These are phyloP conservation scores for Habropoda laboriosa DNA, from an alignment of 1,140 invertebrate genomes.

Conservation along the genomic window DNA sequence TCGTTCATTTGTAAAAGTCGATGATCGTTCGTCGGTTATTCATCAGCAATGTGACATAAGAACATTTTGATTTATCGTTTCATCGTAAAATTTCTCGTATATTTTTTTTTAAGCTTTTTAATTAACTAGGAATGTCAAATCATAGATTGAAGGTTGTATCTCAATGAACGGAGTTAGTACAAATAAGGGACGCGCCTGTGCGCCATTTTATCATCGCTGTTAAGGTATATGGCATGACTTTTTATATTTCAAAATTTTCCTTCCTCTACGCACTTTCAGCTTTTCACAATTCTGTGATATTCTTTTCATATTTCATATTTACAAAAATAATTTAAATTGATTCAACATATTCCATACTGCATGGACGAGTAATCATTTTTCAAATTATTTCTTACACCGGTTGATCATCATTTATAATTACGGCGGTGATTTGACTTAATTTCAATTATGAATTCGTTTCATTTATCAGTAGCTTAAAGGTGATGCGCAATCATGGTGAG, in stretches of 20 bases:
- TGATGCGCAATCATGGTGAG: slow-evolving; percentile 49
- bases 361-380: too few relatives aligned
- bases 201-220: neutral
- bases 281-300: too few relatives aligned
- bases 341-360: too few relatives aligned
- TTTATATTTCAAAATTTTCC: neutral
- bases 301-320: too few relatives aligned
- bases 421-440: neutral
- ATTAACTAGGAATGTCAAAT: neutral
- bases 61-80: slow-evolving; percentile 5
- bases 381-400: too few relatives aligned
- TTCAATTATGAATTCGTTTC: neutral
- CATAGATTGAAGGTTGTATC: slow-evolving; percentile 1
- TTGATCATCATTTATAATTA: too few relatives aligned
- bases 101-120: neutral
- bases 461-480: neutral
- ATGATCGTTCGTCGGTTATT: slow-evolving; percentile 5
- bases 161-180: slow-evolving; percentile 8
- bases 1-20: slow-evolving; percentile 50
- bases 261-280: too few relatives aligned
- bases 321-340: too few relatives aligned
- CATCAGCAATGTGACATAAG: slow-evolving; percentile 30
- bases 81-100: slow-evolving; percentile 52
- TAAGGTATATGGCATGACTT: slow-evolving; percentile 1
- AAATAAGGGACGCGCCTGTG: neutral